phyloP scores from a whole-genome alignment of 2,113 vertebrate species.

The Myrmophylax atrothorax region DNA sequence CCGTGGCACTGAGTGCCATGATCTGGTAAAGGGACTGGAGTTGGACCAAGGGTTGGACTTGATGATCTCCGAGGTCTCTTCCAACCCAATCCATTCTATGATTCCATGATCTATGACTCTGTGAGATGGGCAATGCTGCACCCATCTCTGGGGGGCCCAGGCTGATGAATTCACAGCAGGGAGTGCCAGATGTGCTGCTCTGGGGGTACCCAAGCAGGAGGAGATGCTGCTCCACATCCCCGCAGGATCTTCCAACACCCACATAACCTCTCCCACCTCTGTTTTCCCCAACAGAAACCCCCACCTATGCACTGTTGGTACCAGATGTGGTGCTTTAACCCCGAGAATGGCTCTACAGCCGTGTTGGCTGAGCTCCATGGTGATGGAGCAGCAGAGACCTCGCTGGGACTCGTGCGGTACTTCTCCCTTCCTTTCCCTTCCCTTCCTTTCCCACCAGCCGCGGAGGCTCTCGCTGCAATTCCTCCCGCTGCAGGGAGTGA shows the following conservation, averaged over 20 bases:
- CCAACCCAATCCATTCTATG: too few species aligned
- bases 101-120: not conserved
- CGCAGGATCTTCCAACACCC: not conserved
- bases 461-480: slow-evolving; percentile 4
- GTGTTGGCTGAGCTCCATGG: not conserved
- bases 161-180: not conserved
- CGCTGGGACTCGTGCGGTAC: not conserved
- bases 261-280: rapidly evolving
- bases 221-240: not conserved
- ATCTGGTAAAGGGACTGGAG: too few species aligned
- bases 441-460: not conserved
- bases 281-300: not conserved
- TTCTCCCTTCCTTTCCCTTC: too few species aligned
- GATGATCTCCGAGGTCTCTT: too few species aligned
- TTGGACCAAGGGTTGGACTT: too few species aligned
- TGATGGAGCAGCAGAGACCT: not conserved
- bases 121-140: not conserved
- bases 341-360: not conserved
- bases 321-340: not conserved
- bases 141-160: not conserved
- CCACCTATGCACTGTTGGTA: rapidly evolving
- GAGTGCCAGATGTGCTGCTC: not conserved
- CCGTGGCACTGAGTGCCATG: too few species aligned
- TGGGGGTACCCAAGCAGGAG: not conserved
- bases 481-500: not conserved